Conservation (phyloP, 2,888 invertebrate species). For the Xylocampa areola region DNA sequence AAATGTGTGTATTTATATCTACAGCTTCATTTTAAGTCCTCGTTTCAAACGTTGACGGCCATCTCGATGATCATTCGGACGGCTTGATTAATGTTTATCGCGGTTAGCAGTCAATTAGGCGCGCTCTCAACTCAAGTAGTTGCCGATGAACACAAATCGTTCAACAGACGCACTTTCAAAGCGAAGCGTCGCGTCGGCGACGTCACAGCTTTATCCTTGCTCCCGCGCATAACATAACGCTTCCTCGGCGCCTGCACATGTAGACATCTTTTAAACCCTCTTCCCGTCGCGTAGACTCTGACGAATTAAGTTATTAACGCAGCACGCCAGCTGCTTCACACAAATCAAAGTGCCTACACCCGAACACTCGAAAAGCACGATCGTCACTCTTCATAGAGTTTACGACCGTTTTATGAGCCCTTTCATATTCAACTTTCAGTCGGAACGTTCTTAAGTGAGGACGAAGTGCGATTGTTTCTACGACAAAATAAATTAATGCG, state of each 20-base stretch:
- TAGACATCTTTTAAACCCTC: conserved; percentile 79
- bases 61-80: conserved; percentile 55
- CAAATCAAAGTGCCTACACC: conserved; percentile 87
- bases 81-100: conserved; percentile 73
- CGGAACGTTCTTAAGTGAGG: conserved; percentile 67
- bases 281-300: conserved; percentile 84
- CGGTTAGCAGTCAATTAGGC: conserved; percentile 78
- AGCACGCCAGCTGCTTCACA: conserved; percentile 86
- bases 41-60: conserved; percentile 39
- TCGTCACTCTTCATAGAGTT: conserved; percentile 78
- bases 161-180: conserved; percentile 72
- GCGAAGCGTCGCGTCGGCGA: conserved; percentile 53
- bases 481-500: conserved; percentile 85
- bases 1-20: conserved; percentile 22
- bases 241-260: conserved; percentile 83
- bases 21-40: conserved; percentile 15
- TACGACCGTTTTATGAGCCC: conserved; percentile 85
- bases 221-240: conserved; percentile 74
- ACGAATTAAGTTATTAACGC: conserved; percentile 90
- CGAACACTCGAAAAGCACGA: conserved; percentile 77
- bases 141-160: conserved; percentile 81
- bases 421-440: conserved; percentile 86
- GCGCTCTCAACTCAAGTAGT: conserved; percentile 69
- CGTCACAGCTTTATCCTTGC: conserved; percentile 73
- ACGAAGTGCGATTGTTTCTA: conserved; percentile 81